Base-by-base conservation (phyloP, 2,113 vertebrate species). In the Trochalopteron elliotii region DNA sequence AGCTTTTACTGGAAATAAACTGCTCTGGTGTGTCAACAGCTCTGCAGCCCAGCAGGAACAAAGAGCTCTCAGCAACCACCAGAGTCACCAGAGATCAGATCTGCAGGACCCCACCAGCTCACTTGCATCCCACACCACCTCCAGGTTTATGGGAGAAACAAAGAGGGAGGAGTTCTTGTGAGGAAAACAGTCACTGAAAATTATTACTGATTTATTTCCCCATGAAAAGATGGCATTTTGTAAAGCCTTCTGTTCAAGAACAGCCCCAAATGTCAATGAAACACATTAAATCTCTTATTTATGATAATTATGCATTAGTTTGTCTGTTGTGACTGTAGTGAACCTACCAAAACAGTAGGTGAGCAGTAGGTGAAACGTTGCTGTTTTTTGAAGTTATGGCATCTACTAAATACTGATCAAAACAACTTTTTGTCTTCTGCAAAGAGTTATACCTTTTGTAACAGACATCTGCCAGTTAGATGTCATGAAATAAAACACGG, bases 371-470 rank as follows among this genome's bases (percentile, higher is more conserved):
- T 67, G 28, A 90, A 92, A 85, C 1, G 2, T n/a, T 82, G 39
- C 50, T 42, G 5, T 3, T 59, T 87, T 78, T 75, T 47, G 18
- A 79, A 82, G 52, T 63, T 71, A 75, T n/a, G 42, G 11, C n/a
- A 82, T 56, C 82, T 71, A 9, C 33, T 53, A 75, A 82, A 75
- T 28, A 56, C 57, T 19, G 52, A 90, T 93, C 82, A 94, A 90
- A 96, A 76, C 82, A 90, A 20, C 9, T 75, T 57, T 63, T 28
- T 92, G 30, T 72, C 75, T 87, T 75, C 47, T 68, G 35, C 50
- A 61, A 71, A 75, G 47, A 72, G 49, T 39, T 21, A 40, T 10
- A n/a, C 40, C 75, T 63, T 59, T 83, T 55, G 21, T 40, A 81
- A 80, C n/a, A 93, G 93, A 31, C 75, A 71, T 63, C 83, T 92